phyloP scores from a whole-genome alignment of 2,797 vertebrate genomes.

The Apogon talboti region DNA sequence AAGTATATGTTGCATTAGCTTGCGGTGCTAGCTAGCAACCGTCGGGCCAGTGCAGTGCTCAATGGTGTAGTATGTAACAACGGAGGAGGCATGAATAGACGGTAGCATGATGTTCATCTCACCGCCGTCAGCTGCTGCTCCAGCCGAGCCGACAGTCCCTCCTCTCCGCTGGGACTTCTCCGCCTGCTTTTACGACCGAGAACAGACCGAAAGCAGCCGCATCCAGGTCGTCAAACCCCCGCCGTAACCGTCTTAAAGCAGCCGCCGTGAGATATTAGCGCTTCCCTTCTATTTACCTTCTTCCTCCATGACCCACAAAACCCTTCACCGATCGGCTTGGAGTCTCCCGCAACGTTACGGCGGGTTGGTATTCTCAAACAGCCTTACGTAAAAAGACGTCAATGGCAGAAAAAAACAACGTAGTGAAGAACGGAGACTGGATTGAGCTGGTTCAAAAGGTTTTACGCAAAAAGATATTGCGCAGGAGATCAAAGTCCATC shows the following conservation, averaged over 20 bases:
- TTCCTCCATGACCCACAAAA: conserved; percentile 78
- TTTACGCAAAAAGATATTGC: conserved; percentile 17
- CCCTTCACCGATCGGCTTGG: conserved; percentile 41
- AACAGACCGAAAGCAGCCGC: conserved; percentile 1
- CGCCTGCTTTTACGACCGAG: conserved; percentile 13
- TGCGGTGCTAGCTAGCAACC: conserved; percentile 31
- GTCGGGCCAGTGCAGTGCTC: conserved; percentile 42
- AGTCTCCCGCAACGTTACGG: conserved; percentile 16
- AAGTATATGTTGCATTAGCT: conserved; percentile 29
- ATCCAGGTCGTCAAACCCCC: conserved; percentile 13
- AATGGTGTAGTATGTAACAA: neutral
- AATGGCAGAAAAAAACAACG: neutral
- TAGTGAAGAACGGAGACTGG: neutral
- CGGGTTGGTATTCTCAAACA: conserved; percentile 53
- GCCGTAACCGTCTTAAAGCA: conserved; percentile 14
- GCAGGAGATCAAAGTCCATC: conserved; percentile 48
- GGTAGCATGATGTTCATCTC: conserved; percentile 68
- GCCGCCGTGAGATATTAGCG: conserved; percentile 25
- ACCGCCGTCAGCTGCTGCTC: conserved; percentile 72
- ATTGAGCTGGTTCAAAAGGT: neutral
- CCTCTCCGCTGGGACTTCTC: conserved; percentile 41
- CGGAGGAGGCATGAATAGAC: conserved; percentile 35
- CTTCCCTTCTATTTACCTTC: conserved; percentile 74
- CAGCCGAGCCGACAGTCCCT: conserved; percentile 52
- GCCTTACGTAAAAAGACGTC: conserved; percentile 36